Percentiles rank a stretch among this genome's conserved stretches.
phyloP scores from a whole-genome alignment of 1,140 invertebrate genomes.

The Cotesia vestalis region DNA sequence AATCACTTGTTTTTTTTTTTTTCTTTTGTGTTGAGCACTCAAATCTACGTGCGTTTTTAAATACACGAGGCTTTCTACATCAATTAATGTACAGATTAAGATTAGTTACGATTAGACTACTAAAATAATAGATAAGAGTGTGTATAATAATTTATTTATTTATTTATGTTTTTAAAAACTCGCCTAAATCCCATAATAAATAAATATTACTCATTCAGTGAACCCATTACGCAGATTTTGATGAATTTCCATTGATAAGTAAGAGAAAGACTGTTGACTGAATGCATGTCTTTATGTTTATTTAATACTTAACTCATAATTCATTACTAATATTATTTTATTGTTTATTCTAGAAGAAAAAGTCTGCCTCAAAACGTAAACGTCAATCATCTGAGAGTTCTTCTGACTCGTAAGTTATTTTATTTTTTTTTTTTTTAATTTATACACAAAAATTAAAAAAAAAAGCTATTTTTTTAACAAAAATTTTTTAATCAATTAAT shows the following conservation, averaged over 20 bases:
- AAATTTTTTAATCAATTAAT: slow-evolving; percentile 18
- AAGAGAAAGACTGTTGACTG: slow-evolving; percentile 38
- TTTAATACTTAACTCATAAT: slow-evolving; percentile 29
- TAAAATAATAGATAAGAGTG: no score
- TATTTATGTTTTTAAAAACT: no score
- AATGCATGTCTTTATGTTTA: slow-evolving; percentile 53
- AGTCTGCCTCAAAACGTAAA: slow-evolving; percentile 55
- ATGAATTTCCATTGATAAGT: not conserved
- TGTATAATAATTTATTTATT: no score
- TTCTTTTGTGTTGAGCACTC: slow-evolving; percentile 62
- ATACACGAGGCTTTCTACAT: slow-evolving; percentile 24
- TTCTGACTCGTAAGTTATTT: slow-evolving; percentile 52
- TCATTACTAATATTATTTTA: slow-evolving; percentile 38
- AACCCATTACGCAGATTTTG: slow-evolving; percentile 13
- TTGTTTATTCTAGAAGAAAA: slow-evolving; percentile 62
- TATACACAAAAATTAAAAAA: no score
- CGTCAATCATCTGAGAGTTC: slow-evolving; percentile 57
- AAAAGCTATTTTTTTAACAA: no score
- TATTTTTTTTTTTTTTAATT: not conserved
- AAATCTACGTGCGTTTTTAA: slow-evolving; percentile 44
- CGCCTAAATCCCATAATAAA: no score
- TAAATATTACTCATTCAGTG: slow-evolving; percentile 11
- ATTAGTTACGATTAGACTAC: not conserved
- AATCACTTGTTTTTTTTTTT: slow-evolving; percentile 55
- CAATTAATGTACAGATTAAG: not conserved